phyloP scores from a whole-genome alignment of 2,888 invertebrate species.

The Arctia plantaginis region DNA sequence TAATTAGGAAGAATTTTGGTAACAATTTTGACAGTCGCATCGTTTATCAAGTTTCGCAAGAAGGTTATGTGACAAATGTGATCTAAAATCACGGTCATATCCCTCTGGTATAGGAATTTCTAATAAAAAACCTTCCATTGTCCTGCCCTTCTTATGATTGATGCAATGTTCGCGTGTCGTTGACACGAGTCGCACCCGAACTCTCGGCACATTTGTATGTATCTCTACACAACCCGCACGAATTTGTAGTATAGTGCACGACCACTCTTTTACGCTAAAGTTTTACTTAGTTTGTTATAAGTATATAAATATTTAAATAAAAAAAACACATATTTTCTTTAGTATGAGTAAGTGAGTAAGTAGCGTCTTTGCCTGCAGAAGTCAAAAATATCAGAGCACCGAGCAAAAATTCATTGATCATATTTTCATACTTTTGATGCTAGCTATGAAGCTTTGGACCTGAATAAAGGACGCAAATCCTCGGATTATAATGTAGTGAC shows the following conservation, averaged over 20 bases:
- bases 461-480: not conserved
- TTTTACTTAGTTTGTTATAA: not conserved
- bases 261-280: constrained; percentile 15
- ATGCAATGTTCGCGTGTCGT: constrained; percentile 73
- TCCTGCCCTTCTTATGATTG: constrained; percentile 72
- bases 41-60: constrained; percentile 41
- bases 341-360: not conserved
- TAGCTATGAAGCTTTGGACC: not conserved
- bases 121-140: constrained; percentile 71
- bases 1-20: constrained; percentile 14
- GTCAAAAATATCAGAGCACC: not conserved
- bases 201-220: constrained; percentile 51
- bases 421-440: not conserved
- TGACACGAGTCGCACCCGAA: constrained; percentile 54
- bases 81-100: constrained; percentile 61
- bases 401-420: not conserved
- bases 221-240: constrained; percentile 37
- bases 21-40: constrained; percentile 42
- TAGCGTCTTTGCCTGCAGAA: not conserved
- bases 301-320: not conserved
- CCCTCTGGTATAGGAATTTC: constrained; percentile 59
- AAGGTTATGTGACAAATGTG: constrained; percentile 67
- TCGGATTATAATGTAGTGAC: not conserved
- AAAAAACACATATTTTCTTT: not conserved
- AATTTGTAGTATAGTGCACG: constrained; percentile 35